Conservation (phyloP, 2,888 invertebrate genomes). For the Gari tellinella region DNA sequence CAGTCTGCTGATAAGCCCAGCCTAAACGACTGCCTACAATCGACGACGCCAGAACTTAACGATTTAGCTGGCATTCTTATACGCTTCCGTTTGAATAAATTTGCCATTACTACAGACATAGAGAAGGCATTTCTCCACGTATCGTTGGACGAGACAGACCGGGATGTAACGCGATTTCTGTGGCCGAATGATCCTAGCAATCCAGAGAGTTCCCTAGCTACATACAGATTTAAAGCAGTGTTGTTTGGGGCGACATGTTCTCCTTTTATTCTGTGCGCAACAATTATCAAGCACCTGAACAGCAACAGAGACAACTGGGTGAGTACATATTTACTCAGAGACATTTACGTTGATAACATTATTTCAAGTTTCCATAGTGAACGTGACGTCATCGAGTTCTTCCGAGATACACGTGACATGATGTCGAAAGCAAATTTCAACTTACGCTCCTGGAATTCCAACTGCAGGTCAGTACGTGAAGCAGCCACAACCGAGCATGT, state of each 20-base stretch:
- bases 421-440: constrained; percentile 5
- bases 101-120: constrained; percentile 36
- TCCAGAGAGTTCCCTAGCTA: constrained; percentile 16
- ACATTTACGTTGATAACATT: constrained; percentile 41
- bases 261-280: constrained; percentile 40
- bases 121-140: constrained; percentile 44
- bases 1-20: constrained; percentile 12
- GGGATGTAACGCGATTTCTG: constrained; percentile 40
- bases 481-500: background rate
- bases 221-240: constrained; percentile 36
- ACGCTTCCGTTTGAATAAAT: constrained; percentile 28
- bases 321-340: constrained; percentile 1
- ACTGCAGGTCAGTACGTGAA: background rate
- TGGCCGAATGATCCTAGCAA: constrained; percentile 36
- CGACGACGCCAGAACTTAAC: constrained; percentile 30
- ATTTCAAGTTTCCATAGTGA: constrained; percentile 19
- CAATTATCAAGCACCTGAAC: constrained; percentile 33
- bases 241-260: constrained; percentile 40
- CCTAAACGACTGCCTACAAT: constrained; percentile 34
- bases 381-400: background rate
- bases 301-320: constrained; percentile 8
- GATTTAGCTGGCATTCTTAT: constrained; percentile 23
- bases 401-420: background rate
- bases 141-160: constrained; percentile 23
- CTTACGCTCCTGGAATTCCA: constrained; percentile 11